Conservation (phyloP, 2,113 vertebrate species). For the Pluvialis apricaria region DNA sequence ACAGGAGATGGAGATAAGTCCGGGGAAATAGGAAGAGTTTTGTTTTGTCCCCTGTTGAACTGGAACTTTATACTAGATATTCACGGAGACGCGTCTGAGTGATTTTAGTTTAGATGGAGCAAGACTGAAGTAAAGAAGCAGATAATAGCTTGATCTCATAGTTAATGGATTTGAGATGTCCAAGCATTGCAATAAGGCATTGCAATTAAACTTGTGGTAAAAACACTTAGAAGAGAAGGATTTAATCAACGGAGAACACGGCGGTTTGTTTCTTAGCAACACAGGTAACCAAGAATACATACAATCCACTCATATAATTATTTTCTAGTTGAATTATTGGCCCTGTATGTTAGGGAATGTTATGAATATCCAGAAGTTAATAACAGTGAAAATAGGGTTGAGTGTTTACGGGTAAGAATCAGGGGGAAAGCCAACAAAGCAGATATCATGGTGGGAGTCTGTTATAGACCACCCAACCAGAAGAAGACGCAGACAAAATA, state of each 20-base stretch:
- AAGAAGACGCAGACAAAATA: not conserved
- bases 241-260: constrained; percentile 12
- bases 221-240: not conserved
- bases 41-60: not conserved
- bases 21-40: not conserved
- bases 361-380: not conserved
- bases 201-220: not conserved
- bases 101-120: not conserved
- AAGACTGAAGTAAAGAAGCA: not conserved
- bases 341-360: not conserved
- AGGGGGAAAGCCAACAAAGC: not conserved
- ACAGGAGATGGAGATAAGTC: not conserved
- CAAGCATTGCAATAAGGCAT: not conserved
- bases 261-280: constrained; percentile 35
- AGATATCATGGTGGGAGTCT: not conserved
- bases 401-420: not conserved
- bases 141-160: not conserved
- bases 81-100: not conserved
- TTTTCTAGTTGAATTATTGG: not conserved
- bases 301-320: not conserved
- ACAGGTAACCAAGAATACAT: not conserved
- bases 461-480: not conserved
- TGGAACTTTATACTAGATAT: not conserved
- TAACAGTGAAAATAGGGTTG: not conserved
- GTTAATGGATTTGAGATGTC: not conserved